phyloP scores from a whole-genome alignment of 2,113 vertebrate genomes.

The Mustelus asterias region DNA sequence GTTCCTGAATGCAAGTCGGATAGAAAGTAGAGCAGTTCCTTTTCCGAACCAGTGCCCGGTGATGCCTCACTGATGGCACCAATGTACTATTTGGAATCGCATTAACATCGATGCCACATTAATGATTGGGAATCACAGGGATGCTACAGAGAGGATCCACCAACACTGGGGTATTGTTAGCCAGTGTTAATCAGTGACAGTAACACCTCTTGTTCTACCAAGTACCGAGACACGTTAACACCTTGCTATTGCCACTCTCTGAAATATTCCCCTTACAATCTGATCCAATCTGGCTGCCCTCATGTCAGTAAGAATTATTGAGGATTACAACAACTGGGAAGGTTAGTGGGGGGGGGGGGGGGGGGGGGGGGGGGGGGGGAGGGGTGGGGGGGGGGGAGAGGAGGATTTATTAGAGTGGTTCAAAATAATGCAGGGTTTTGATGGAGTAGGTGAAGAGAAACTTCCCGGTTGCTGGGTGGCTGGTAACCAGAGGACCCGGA shows the following conservation, averaged over 20 bases:
- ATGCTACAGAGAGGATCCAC: neutral
- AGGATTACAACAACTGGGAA: neutral
- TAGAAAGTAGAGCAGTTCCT: neutral
- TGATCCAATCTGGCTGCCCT: neutral
- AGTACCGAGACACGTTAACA: neutral
- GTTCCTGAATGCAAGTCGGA: neutral
- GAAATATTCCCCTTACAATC: neutral
- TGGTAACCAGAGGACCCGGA: neutral
- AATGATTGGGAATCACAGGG: neutral
- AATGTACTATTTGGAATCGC: too few species aligned
- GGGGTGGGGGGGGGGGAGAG: too few species aligned
- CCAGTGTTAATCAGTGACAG: neutral
- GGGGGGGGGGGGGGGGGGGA: too few species aligned
- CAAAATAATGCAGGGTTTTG: neutral
- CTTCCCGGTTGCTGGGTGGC: neutral
- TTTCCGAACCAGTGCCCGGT: neutral
- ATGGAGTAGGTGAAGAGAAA: neutral
- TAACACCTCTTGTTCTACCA: neutral
- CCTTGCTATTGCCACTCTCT: neutral
- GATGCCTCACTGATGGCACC: neutral
- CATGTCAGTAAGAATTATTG: neutral
- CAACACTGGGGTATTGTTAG: neutral
- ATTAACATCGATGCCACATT: neutral
- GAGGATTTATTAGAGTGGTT: neutral
- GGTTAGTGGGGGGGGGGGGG: too few species aligned